phyloP scores from a whole-genome alignment of 2,888 invertebrate genomes.

The Argyresthia goedartella region DNA sequence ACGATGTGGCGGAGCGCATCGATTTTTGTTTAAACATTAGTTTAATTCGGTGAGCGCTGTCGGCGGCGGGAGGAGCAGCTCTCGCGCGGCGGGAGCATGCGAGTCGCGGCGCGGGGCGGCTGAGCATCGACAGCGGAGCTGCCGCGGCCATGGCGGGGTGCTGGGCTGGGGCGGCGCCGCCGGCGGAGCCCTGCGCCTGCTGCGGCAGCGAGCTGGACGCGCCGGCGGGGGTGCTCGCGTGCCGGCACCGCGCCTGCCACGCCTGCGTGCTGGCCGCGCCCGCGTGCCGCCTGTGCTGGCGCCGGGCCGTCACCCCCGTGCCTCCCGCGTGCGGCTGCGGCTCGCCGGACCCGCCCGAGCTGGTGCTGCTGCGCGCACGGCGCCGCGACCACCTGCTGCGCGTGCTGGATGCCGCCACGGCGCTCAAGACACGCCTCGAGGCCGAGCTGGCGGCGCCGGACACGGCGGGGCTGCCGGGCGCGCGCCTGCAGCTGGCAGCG shows the following conservation, averaged over 20 bases:
- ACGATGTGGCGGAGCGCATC: conserved; percentile 30
- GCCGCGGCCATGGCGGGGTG: conserved; percentile 4
- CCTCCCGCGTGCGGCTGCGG: conserved; percentile 72
- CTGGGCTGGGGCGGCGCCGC: too few species aligned
- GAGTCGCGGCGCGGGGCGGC: not conserved
- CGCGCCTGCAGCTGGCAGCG: conserved; percentile 79
- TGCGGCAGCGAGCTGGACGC: conserved; percentile 82
- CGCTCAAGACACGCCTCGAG: conserved; percentile 81
- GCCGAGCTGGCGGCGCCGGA: conserved; percentile 72
- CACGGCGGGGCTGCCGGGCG: conserved; percentile 71
- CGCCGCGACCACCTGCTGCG: conserved; percentile 81
- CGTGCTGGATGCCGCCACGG: conserved; percentile 81
- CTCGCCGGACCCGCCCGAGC: conserved; percentile 68
- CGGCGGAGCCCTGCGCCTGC: conserved; percentile 80
- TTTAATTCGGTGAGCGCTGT: conserved; percentile 14
- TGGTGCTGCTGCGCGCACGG: conserved; percentile 75
- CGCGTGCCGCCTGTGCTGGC: conserved; percentile 81
- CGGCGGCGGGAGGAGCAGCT: conserved; percentile 1
- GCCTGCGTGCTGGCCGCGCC: conserved; percentile 77
- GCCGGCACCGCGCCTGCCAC: conserved; percentile 84
- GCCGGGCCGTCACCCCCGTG: too few species aligned
- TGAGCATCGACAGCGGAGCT: too few species aligned
- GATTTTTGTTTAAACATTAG: conserved; percentile 18
- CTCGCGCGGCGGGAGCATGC: not conserved
- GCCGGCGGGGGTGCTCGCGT: conserved; percentile 79